Conservation (phyloP, 2,113 vertebrate species). For the Percopsis transmontana region DNA sequence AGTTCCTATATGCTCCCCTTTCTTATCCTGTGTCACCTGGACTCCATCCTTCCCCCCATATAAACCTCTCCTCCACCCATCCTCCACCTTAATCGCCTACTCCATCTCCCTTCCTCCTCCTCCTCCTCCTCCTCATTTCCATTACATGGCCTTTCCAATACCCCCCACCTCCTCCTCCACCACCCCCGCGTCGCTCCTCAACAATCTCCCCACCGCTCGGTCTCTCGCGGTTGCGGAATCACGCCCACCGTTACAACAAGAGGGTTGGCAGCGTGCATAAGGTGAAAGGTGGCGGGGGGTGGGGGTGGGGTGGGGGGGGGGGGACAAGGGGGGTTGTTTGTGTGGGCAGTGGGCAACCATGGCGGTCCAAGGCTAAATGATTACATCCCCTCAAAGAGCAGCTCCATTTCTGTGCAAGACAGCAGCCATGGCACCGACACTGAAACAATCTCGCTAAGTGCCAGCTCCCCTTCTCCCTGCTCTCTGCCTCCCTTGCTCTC, state of each 20-base stretch:
- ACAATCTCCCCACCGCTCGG: not conserved
- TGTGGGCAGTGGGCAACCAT: constrained; percentile 31
- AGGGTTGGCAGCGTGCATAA: not conserved
- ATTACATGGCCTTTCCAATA: not conserved
- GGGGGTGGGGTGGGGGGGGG: not conserved
- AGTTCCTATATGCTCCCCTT: constrained; percentile 55
- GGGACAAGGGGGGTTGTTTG: too few species aligned
- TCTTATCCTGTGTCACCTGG: constrained; percentile 43
- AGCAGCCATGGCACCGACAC: constrained; percentile 51
- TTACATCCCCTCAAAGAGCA: constrained; percentile 53
- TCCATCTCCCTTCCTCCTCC: constrained; percentile 2
- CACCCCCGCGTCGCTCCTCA: constrained; percentile 1
- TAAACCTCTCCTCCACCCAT: not conserved
- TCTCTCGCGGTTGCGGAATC: not conserved
- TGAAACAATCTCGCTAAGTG: constrained; percentile 60
- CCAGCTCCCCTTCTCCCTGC: constrained; percentile 42
- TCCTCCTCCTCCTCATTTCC: not conserved
- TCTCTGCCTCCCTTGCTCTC: constrained; percentile 10
- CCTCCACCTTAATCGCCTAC: constrained; percentile 22
- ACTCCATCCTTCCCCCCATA: constrained; percentile 16
- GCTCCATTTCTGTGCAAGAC: constrained; percentile 52
- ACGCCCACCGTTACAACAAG: not conserved
- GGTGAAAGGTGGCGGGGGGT: constrained; percentile 5
- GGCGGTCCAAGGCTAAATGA: constrained; percentile 58
- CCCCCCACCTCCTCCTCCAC: not conserved